Evolutionary conservation across 2,888 invertebrate species (phyloP).

Genomic region (Heterodera filipjevi): DNA sequence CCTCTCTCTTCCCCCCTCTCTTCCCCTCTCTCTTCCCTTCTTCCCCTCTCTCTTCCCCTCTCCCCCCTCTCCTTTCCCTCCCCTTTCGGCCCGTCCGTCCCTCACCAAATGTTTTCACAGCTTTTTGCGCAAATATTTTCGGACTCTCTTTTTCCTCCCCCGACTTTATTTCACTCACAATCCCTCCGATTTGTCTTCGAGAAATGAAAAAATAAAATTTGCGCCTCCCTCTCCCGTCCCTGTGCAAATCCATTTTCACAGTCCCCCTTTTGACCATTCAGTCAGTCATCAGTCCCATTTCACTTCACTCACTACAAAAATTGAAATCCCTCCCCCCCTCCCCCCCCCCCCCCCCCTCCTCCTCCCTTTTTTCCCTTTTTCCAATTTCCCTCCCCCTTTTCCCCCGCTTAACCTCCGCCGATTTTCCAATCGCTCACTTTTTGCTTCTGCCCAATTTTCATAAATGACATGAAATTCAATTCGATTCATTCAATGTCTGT

Average conservation of each 20-base stretch:
- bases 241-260: background rate
- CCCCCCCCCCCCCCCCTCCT: background rate
- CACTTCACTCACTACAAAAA: background rate
- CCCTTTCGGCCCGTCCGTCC: background rate
- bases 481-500: background rate
- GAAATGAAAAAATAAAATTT: background rate
- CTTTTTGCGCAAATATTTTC: conserved; percentile 12
- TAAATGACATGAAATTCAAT: conserved; percentile 1
- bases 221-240: background rate
- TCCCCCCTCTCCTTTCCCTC: background rate
- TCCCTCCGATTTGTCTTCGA: background rate
- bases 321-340: background rate
- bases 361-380: background rate
- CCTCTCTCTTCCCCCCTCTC: background rate
- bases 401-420: background rate
- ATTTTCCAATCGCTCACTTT: conserved; percentile 8
- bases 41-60: background rate
- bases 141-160: background rate
- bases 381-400: background rate
- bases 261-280: background rate
- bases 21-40: background rate
- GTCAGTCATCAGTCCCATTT: background rate
- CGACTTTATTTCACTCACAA: background rate
- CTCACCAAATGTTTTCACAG: background rate
- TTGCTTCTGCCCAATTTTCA: conserved; percentile 3